Base-by-base conservation (phyloP, 2,888 invertebrate genomes). In the Muscina levida region DNA sequence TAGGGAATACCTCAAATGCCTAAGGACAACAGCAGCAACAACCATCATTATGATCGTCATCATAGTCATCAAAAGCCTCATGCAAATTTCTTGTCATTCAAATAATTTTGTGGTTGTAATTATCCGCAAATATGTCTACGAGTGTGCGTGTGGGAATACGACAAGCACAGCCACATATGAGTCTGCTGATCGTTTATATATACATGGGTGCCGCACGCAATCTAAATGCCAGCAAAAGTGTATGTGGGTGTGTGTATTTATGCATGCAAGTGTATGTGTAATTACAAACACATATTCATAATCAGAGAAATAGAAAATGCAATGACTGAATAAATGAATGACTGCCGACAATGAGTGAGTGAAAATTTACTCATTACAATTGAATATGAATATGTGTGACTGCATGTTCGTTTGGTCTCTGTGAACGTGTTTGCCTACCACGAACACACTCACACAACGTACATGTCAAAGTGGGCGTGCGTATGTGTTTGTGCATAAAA, bases 31-130 rank as follows among this genome's bases (percentile, higher is more conserved):
- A 31, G 8, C 4, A 31, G 31, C 31, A 5, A 31, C 8, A 5
- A 31, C 8, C 31, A 31, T 31, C 31, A 8, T 31, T 8, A 31
- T 62, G 22, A 62, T 62, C 42, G 8, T 31, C 31, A 31, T 62
- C 37, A 42, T 62, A 19, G 39, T 62, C 62, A 42, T 62, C 62
- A 62, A 62, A 62, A 57, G 65, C 62, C 46, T 75, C 44, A 62
- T 51, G 72, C 37, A 68, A 46, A 59, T 62, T 72, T 57, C 51
- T 62, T 51, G 70, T 46, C 57, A 42, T 57, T 48, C 62, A 76
- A 72, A 76, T 79, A 79, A 62, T 72, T 56, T 76, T 57, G 72
- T 8, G 76, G 68, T 65, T 57, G 68, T 80, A 80, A 76, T 80
- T 76, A 79, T 72, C 68, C 67, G 44, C 65, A 70, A 80, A 76